Base-by-base conservation (phyloP, 2,113 vertebrate genomes). In the Cyanocitta stelleri region DNA sequence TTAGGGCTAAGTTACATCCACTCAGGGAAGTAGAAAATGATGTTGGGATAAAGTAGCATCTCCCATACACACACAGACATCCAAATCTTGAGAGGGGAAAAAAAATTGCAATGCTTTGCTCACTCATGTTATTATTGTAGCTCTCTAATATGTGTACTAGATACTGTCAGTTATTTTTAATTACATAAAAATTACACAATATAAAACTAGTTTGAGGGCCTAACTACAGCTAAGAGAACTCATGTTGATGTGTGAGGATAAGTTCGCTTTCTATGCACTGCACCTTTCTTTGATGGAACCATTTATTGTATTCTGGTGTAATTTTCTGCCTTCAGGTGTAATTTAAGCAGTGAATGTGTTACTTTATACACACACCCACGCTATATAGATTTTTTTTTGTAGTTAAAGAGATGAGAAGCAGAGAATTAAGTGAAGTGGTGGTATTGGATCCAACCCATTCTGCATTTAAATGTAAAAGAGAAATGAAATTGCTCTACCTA, bases 401-500 rank as follows among this genome's bases (percentile, higher is more conserved):
- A 81, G 41, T 56, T 95, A 74, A 73, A 49, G 49, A 68, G 22
- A 35, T 74, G n/a, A 78, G 37, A 94, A 90, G 9, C 35, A 69
- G 21, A 71, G 46, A 85, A 74, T 62, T 71, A 75, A 90, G 83
- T 78, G 82, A 82, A 87, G 54, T 63, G 29, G n/a, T 78, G 69
- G 52, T 37, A 71, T 49, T 88, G n/a, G 23, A 67, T 72, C 17
- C 29, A 71, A 49, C 3, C 11, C 14, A 62, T 71, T 85, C 44
- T 71, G 11, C 44, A 85, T 90, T 75, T 85, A 79, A 79, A 85
- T 68, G 30, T 67, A 63, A 76, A 75, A 78, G 13, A 73, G 43
- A 90, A 92, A 79, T 85, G 9, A 85, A 88, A 79, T 94, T 88
- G 56, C 48, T 74, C 55, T 80, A 6, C 76, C 26, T 73, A 29